Evolutionary conservation across 1,140 invertebrate species (phyloP), one percentile per base, ranked within the genome.

Genomic region (Prorops nasuta): DNA sequence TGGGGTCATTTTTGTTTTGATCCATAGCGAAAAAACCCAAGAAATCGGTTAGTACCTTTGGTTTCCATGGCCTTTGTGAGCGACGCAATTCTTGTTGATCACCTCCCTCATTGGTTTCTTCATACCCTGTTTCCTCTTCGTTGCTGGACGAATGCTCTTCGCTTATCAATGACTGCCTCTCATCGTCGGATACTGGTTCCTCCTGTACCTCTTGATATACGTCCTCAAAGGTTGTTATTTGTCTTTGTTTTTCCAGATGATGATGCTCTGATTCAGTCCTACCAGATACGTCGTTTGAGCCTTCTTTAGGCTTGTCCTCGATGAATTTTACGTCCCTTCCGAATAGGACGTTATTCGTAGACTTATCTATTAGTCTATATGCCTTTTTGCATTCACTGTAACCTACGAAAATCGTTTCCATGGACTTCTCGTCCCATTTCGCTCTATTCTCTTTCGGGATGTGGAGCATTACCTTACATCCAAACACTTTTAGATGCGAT

Each of bases 401-500:
- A 16, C 77, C 77, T 2, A 79, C 58, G 36, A 78, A 69, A 22
- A 71, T 64, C 19, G 55, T 53, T 45, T 66, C 54, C 8, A 41
- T 41, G 15, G 64, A 54, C 39, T 71, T 76, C 3, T 56, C 16
- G 42, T 76, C 68, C 54, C 56, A 73, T 45, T 72, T 76, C 1
- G 44, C 34, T 42, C 47, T 49, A 54, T 49, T 22, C 55, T 51
- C 19, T 60, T 19, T n/a, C 57, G 60, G 20, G 71, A 48, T 43
- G 2, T 54, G 71, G 37, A 76, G 49, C 28, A 70, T 69, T 1
- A 66, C 64, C 64, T 74, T 22, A 63, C 65, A 44, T 57, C 77
- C 76, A 64, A 81, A 79, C 9, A 67, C 51, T 49, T 57, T 58
- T 9, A 79, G 44, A 51, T 78, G 52, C 14, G 44, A 52, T 1